Evolutionary conservation across 2,113 vertebrate species (phyloP), one percentile per base, ranked within the genome.

Genomic region (Corythoichthys haematopterus): DNA sequence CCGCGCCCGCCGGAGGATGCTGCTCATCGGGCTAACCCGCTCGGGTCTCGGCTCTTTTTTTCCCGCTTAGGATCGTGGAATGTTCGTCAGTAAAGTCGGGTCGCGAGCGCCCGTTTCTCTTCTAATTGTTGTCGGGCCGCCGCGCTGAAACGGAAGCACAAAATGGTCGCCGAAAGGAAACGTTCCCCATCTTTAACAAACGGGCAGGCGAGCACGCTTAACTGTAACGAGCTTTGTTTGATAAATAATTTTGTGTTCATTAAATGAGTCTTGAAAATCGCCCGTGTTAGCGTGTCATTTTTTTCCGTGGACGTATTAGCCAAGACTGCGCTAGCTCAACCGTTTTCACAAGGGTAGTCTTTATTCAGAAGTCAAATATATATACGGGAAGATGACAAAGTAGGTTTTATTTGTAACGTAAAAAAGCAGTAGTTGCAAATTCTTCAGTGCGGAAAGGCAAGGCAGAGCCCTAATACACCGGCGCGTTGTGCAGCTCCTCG

Each of bases 11-110:
- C 0, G 94, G 95, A 63, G 95, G 95, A 46, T 97, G 96, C 80
- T 98, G 97, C 86, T 95, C 94, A 63, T 97, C 97, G 67, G 95
- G 93, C 91, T 98, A 97, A 90, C 78, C 74, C 65, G 37, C 75
- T 69, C 83, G 75, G 84, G 7, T 47, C 45, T 12, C n/a, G 1
- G 20, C 9, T 55, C 52, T 13, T 12, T 55, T 4, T 4, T 2
- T 55, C 10, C 1, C 11, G 52, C 33, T 14, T 6, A 37, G 11
- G 20, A 28, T 33, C 16, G 12, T 3, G 60, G 43, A n/a, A 33
- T 33, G 43, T 12, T 14, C 0, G 10, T 20, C 58, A 43, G 2
- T 37, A n/a, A 16, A 16, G 35, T 5, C 35, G 15, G 7, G 55
- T 57, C 14, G n/a, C n/a, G 2, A 35, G 53, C 53, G 11, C 1